These are phyloP conservation scores for Meliscaeva auricollis DNA, from an alignment of 2,888 invertebrate genomes.

Conservation along the genomic window DNA sequence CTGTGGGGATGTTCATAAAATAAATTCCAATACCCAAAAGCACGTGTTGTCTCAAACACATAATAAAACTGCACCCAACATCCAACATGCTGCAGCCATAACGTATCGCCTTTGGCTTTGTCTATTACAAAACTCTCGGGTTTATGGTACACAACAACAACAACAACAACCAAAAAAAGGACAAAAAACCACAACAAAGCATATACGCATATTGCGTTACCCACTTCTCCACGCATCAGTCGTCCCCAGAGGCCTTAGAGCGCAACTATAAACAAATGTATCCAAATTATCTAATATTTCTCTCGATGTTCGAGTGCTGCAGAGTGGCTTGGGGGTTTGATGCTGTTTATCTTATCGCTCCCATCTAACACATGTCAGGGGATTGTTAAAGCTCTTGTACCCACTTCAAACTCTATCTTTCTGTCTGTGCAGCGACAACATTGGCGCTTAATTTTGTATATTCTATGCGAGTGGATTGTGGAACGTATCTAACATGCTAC, in stretches of 20 bases:
- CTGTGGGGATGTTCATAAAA: background rate
- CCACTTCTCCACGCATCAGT: constrained; percentile 60
- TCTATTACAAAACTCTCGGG: constrained; percentile 51
- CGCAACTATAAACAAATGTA: constrained; percentile 44
- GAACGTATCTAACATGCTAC: constrained; percentile 56
- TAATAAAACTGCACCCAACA: constrained; percentile 51
- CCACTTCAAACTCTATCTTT: constrained; percentile 8
- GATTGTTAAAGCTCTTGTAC: constrained; percentile 26
- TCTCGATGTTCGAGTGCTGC: constrained; percentile 32
- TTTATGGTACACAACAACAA: background rate
- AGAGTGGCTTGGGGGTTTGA: constrained; percentile 11
- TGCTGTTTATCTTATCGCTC: constrained; percentile 53
- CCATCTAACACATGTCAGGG: constrained; percentile 56
- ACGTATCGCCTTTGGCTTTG: constrained; percentile 22
- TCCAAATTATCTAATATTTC: constrained; percentile 46
- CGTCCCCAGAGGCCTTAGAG: constrained; percentile 32
- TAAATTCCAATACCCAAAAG: constrained; percentile 21
- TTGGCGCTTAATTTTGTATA: constrained; percentile 15
- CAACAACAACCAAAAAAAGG: constrained; percentile 14
- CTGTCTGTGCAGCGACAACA: background rate
- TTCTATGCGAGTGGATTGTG: constrained; percentile 47
- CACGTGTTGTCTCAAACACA: constrained; percentile 48
- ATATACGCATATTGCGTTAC: constrained; percentile 59
- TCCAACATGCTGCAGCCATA: constrained; percentile 62
- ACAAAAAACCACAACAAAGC: constrained; percentile 9